A percentile compares a stretch with the other conserved stretches of the same genome.
Evolutionary conservation across 2,888 invertebrate species (phyloP).

Genomic region (Leucania comma): DNA sequence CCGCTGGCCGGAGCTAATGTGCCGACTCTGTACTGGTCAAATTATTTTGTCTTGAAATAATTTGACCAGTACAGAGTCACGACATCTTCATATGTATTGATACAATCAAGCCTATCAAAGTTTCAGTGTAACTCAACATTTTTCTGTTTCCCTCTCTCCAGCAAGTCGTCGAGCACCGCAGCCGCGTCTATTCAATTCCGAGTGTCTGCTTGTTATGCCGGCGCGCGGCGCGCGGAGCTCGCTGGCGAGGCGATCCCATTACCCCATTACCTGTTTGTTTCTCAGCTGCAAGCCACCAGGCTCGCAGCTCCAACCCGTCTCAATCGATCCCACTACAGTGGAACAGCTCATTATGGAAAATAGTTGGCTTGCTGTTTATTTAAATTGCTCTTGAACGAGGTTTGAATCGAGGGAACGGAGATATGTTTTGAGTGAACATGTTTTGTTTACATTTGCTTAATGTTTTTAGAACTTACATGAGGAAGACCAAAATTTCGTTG

Average conservation of each 20-base stretch:
- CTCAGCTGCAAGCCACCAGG: slow-evolving; percentile 12
- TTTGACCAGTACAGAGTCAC: too few relatives aligned
- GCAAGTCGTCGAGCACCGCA: slow-evolving; percentile 20
- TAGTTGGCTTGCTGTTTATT: slow-evolving; percentile 53
- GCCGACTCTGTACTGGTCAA: too few relatives aligned
- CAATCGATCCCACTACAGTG: slow-evolving; percentile 51
- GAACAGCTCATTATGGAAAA: slow-evolving; percentile 61
- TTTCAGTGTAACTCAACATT: not conserved
- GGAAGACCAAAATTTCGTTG: not conserved
- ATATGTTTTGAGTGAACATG: slow-evolving; percentile 26
- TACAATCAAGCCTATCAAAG: not conserved
- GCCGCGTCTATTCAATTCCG: slow-evolving; percentile 36
- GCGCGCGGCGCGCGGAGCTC: not conserved
- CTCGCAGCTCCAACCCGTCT: slow-evolving; percentile 26
- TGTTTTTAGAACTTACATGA: not conserved
- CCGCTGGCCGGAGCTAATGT: too few relatives aligned
- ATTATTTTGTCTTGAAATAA: too few relatives aligned
- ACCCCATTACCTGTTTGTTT: slow-evolving; percentile 59
- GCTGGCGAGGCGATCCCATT: slow-evolving; percentile 34
- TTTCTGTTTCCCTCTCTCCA: not conserved
- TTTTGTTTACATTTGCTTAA: slow-evolving; percentile 10
- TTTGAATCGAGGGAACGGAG: slow-evolving; percentile 29
- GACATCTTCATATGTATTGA: not conserved
- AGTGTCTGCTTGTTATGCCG: slow-evolving; percentile 55
- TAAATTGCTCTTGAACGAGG: slow-evolving; percentile 49